These are phyloP conservation scores for Leptobrachium leishanense DNA, from an alignment of 2,113 vertebrate genomes.

Conservation along the genomic window DNA sequence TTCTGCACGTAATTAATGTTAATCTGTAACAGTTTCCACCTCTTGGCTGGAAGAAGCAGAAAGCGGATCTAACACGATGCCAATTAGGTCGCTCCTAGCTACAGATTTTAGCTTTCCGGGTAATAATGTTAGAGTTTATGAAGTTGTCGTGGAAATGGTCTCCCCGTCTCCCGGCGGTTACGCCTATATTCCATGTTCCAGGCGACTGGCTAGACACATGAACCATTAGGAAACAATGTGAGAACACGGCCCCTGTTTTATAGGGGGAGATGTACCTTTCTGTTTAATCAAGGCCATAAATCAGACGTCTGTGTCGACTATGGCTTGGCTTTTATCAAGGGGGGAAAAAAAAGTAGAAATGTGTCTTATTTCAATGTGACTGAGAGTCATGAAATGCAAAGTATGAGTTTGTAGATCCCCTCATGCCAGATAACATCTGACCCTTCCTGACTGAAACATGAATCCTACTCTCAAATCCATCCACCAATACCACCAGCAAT, in stretches of 20 bases:
- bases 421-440: too few species aligned
- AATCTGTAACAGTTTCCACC: too few species aligned
- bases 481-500: too few species aligned
- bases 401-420: too few species aligned
- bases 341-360: slow-evolving; percentile 4
- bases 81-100: background rate
- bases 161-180: slow-evolving; percentile 4
- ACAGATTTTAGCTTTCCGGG: background rate
- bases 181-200: background rate
- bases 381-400: background rate
- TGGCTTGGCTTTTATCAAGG: slow-evolving; percentile 2
- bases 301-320: slow-evolving; percentile 1
- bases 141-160: slow-evolving; percentile 11
- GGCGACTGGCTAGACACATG: slow-evolving; percentile 21
- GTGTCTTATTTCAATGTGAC: slow-evolving; percentile 10
- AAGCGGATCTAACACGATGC: background rate
- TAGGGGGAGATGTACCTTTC: background rate
- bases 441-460: too few species aligned
- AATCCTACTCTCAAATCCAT: too few species aligned
- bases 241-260: background rate
- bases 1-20: too few species aligned
- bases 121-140: slow-evolving; percentile 6
- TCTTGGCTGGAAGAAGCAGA: too few species aligned
- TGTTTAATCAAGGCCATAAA: slow-evolving; percentile 23
- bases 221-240: slow-evolving; percentile 35